Percentiles rank a stretch among this genome's conserved stretches.
phyloP scores from a whole-genome alignment of 2,113 vertebrate genomes.

The Poeciliopsis turrubarensis region DNA sequence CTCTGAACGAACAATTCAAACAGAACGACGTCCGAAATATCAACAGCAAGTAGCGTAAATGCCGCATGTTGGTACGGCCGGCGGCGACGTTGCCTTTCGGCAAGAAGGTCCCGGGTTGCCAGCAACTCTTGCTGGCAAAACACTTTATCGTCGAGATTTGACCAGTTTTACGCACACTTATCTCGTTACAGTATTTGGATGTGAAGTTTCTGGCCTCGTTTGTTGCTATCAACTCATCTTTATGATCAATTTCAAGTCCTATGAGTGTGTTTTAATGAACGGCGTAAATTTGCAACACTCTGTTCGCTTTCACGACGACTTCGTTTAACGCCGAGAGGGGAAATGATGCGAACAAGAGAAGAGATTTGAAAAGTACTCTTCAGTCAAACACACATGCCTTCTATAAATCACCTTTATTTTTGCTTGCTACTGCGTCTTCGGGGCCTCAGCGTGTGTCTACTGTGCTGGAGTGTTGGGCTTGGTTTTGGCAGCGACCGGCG shows the following conservation, averaged over 20 bases:
- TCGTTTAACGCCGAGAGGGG: constrained; percentile 66
- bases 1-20: too few relatives aligned
- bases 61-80: too few relatives aligned
- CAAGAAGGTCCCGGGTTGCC: too few relatives aligned
- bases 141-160: too few relatives aligned
- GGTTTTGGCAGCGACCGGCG: constrained; percentile 45
- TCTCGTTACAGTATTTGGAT: too few relatives aligned
- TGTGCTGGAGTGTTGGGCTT: constrained; percentile 62
- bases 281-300: constrained; percentile 59
- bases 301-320: constrained; percentile 72
- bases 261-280: constrained; percentile 23
- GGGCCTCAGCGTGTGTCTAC: constrained; percentile 70
- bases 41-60: too few relatives aligned
- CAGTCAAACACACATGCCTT: constrained; percentile 71
- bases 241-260: constrained; percentile 34
- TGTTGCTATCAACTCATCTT: constrained; percentile 22
- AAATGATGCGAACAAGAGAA: constrained; percentile 57
- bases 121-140: too few relatives aligned
- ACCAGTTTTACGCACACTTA: too few relatives aligned
- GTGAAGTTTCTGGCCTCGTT: too few relatives aligned
- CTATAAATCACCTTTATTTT: constrained; percentile 82
- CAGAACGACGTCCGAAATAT: too few relatives aligned
- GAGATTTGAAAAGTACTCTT: constrained; percentile 73
- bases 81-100: too few relatives aligned
- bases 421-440: constrained; percentile 78